These are phyloP conservation scores for Hylaeus volcanicus DNA, from an alignment of 1,140 invertebrate species.

Conservation along the genomic window DNA sequence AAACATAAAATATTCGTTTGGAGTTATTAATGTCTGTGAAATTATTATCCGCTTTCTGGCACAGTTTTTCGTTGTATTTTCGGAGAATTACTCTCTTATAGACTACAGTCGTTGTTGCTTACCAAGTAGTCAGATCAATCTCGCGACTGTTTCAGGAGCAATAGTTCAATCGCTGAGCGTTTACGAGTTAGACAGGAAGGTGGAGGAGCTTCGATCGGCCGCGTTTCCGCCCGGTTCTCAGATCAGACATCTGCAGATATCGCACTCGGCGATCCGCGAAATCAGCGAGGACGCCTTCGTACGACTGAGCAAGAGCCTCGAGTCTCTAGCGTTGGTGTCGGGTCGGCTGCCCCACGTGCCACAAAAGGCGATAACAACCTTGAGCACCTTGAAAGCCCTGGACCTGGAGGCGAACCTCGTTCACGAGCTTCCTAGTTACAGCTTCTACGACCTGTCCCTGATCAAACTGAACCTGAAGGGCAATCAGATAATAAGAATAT, in stretches of 20 bases:
- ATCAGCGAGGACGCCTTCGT: slow-evolving; percentile 88
- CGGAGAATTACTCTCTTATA: too few relatives aligned
- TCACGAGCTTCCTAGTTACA: slow-evolving; percentile 89
- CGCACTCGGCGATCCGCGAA: slow-evolving; percentile 88
- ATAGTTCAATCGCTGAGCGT: slow-evolving; percentile 91
- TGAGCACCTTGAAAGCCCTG: slow-evolving; percentile 87
- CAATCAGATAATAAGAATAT: slow-evolving; percentile 88
- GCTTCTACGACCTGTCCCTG: slow-evolving; percentile 91
- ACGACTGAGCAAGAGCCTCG: slow-evolving; percentile 87
- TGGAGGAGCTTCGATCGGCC: slow-evolving; percentile 86
- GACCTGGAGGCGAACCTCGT: slow-evolving; percentile 93
- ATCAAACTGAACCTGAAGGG: slow-evolving; percentile 91
- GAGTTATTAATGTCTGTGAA: too few relatives aligned
- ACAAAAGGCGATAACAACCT: slow-evolving; percentile 88
- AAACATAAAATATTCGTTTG: too few relatives aligned
- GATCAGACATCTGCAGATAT: slow-evolving; percentile 90
- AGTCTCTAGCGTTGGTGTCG: slow-evolving; percentile 90
- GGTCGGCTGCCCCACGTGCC: slow-evolving; percentile 90
- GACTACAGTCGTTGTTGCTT: too few relatives aligned
- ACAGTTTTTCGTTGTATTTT: too few relatives aligned
- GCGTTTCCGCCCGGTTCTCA: slow-evolving; percentile 87
- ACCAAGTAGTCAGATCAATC: neutral
- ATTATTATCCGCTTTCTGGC: too few relatives aligned
- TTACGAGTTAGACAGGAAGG: slow-evolving; percentile 90
- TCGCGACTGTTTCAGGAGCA: slow-evolving; percentile 51